Percentiles rank a stretch among this genome's conserved stretches.
Evolutionary conservation across 2,888 invertebrate species (phyloP).

Genomic region (Lagria hirta): DNA sequence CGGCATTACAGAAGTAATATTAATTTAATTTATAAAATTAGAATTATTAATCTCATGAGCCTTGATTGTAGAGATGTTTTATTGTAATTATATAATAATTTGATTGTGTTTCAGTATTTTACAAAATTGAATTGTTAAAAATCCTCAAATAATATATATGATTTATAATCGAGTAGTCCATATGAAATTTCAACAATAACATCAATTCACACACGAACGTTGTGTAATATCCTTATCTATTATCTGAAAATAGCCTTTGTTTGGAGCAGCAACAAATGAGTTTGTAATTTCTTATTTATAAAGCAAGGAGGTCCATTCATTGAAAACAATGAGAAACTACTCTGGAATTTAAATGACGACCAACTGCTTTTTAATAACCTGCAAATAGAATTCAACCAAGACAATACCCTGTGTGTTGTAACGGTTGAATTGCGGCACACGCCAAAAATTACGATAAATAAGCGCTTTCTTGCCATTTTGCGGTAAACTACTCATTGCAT

Average conservation of each 20-base stretch:
- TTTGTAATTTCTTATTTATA: slow-evolving; percentile 38
- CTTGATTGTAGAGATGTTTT: no score
- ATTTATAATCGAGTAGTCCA: slow-evolving; percentile 15
- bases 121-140: no score
- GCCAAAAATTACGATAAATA: no score
- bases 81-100: no score
- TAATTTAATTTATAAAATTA: no score
- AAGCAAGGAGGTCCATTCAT: slow-evolving; percentile 42
- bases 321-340: slow-evolving; percentile 43
- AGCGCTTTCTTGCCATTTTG: no score
- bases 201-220: slow-evolving; percentile 27
- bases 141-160: no score
- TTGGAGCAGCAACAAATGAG: slow-evolving; percentile 31
- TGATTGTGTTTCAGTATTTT: no score
- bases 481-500: no score
- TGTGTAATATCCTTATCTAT: slow-evolving; percentile 26
- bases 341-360: slow-evolving; percentile 32
- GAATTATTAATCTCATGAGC: no score
- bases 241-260: slow-evolving; percentile 31
- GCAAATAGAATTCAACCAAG: slow-evolving; percentile 39
- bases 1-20: no score
- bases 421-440: no score
- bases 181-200: slow-evolving; percentile 23
- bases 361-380: slow-evolving; percentile 47
- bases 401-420: slow-evolving; percentile 37